phyloP scores from a whole-genome alignment of 2,888 invertebrate species.

The Lasioglossum leucozonium region DNA sequence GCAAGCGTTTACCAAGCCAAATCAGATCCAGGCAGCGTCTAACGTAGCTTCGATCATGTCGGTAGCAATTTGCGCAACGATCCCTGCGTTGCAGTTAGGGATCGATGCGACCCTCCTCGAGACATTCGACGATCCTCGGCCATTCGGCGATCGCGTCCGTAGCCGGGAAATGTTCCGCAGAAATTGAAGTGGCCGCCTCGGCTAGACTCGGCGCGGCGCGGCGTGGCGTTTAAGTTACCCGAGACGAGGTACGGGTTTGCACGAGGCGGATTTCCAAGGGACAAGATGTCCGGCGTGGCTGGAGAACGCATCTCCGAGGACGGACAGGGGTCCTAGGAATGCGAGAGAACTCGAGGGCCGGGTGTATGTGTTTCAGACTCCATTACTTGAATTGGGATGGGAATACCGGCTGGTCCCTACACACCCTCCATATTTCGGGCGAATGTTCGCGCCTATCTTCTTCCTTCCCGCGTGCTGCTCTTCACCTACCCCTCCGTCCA shows the following conservation, averaged over 20 bases:
- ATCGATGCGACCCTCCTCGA: neutral
- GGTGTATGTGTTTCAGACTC: slow-evolving; percentile 77
- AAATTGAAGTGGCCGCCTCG: slow-evolving; percentile 9
- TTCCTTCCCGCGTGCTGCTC: too few species aligned
- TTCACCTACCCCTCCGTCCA: too few species aligned
- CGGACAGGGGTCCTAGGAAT: slow-evolving; percentile 70
- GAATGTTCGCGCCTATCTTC: slow-evolving; percentile 71
- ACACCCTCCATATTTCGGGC: slow-evolving; percentile 79
- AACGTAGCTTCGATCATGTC: neutral
- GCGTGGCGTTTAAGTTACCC: neutral
- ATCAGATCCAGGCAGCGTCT: neutral
- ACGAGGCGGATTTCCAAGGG: slow-evolving; percentile 18
- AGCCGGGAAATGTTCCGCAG: neutral
- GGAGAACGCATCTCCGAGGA: slow-evolving; percentile 19
- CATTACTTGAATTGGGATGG: slow-evolving; percentile 83
- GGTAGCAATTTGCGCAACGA: slow-evolving; percentile 11
- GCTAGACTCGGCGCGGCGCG: neutral
- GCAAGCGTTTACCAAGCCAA: neutral
- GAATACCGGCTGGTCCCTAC: slow-evolving; percentile 80
- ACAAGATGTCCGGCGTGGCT: slow-evolving; percentile 17
- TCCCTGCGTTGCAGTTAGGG: slow-evolving; percentile 1
- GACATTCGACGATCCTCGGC: neutral
- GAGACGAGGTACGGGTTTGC: neutral
- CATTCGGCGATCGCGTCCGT: neutral
- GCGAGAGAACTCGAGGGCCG: neutral